A percentile compares a stretch with the other conserved stretches of the same genome.
Evolutionary conservation across 2,888 invertebrate species (phyloP).

Genomic region (Diloba caeruleocephala): DNA sequence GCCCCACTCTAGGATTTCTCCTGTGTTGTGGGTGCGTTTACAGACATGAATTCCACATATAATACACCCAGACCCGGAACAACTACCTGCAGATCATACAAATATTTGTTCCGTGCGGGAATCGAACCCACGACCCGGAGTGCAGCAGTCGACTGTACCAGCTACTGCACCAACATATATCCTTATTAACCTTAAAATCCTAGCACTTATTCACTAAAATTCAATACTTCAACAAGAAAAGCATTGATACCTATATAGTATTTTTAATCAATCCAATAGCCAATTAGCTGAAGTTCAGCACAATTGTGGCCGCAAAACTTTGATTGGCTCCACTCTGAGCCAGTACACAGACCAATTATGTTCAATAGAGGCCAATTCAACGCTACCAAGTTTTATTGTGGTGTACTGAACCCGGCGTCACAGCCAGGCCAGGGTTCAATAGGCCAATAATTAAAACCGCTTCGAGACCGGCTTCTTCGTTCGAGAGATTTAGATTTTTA

Average conservation of each 20-base stretch:
- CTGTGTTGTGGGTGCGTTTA: too few species aligned
- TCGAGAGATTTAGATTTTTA: slow-evolving; percentile 76
- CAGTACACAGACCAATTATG: slow-evolving; percentile 82
- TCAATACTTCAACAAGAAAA: slow-evolving; percentile 34
- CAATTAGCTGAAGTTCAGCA: slow-evolving; percentile 75
- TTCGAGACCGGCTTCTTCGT: slow-evolving; percentile 72
- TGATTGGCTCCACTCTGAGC: slow-evolving; percentile 77
- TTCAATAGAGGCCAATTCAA: slow-evolving; percentile 81
- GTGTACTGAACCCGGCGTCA: slow-evolving; percentile 76
- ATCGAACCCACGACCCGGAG: too few species aligned
- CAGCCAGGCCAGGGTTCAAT: slow-evolving; percentile 77
- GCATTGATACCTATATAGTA: slow-evolving; percentile 47
- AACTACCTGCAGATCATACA: too few species aligned
- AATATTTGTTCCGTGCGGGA: too few species aligned
- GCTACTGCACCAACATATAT: too few species aligned
- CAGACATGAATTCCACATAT: too few species aligned
- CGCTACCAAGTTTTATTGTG: slow-evolving; percentile 82
- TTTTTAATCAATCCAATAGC: slow-evolving; percentile 73
- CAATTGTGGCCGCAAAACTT: slow-evolving; percentile 82
- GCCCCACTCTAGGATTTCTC: too few species aligned
- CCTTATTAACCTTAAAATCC: slow-evolving; percentile 5
- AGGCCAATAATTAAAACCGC: slow-evolving; percentile 85
- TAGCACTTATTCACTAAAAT: slow-evolving; percentile 16
- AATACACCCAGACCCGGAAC: too few species aligned
- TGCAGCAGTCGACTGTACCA: too few species aligned